Percentiles rank a stretch among this genome's conserved stretches.
Conservation (phyloP, 2,797 vertebrate species). For the Microcaecilia unicolor region DNA sequence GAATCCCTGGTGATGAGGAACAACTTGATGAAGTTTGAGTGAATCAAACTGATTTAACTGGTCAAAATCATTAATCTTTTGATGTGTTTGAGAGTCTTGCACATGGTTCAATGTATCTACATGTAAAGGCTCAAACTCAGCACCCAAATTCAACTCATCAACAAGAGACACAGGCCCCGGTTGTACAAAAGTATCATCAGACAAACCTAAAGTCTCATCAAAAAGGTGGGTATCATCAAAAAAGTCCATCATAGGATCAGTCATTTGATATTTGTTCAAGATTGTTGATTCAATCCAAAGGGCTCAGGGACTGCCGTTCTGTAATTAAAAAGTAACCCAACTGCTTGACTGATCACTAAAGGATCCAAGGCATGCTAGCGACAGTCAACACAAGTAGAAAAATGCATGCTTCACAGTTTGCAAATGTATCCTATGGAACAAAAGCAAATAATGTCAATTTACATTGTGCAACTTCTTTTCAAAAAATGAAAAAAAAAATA, state of each 20-base stretch:
- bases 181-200: conserved; percentile 80
- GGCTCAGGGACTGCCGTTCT: conserved; percentile 37
- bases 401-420: conserved; percentile 34
- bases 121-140: conserved; percentile 87
- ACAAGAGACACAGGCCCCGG: conserved; percentile 83
- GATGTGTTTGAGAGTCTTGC: conserved; percentile 71
- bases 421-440: conserved; percentile 45
- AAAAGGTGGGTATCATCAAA: conserved; percentile 94
- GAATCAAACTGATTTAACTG: conserved; percentile 76
- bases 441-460: neutral
- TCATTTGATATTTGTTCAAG: conserved; percentile 52
- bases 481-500: neutral
- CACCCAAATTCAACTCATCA: conserved; percentile 87
- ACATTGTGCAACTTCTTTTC: neutral
- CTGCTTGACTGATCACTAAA: conserved; percentile 50
- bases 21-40: conserved; percentile 74
- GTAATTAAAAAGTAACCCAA: conserved; percentile 46
- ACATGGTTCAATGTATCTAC: conserved; percentile 73
- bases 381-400: conserved; percentile 48
- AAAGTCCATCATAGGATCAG: conserved; percentile 89
- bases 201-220: conserved; percentile 80
- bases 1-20: conserved; percentile 59
- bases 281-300: conserved; percentile 46
- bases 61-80: conserved; percentile 74
- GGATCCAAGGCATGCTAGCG: conserved; percentile 48